A percentile compares a stretch with the other conserved stretches of the same genome.
Evolutionary conservation across 1,140 invertebrate genomes (phyloP).

Genomic region (Marisa cornuarietis): DNA sequence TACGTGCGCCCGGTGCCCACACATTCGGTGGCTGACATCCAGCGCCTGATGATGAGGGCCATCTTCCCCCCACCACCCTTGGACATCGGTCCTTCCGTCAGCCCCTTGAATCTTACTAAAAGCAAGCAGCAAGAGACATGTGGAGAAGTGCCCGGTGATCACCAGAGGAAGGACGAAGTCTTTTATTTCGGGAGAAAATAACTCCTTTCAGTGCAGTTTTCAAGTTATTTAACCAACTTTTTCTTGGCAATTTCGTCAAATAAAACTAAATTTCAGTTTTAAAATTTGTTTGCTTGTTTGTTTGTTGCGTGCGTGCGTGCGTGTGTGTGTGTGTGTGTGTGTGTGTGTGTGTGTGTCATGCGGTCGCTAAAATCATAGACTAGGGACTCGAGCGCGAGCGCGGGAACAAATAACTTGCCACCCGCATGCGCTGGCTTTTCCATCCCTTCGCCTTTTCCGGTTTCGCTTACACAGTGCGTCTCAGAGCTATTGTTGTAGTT

Average conservation of each 20-base stretch:
- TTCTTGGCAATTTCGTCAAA: neutral
- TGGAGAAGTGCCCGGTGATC: neutral
- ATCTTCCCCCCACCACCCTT: too few relatives aligned
- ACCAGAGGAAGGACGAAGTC: neutral
- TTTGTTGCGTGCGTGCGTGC: neutral
- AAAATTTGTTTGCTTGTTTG: neutral
- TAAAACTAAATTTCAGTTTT: neutral
- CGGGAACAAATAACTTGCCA: too few relatives aligned
- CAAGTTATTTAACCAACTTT: neutral
- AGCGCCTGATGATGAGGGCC: too few relatives aligned
- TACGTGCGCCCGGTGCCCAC: too few relatives aligned
- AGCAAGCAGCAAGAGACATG: neutral
- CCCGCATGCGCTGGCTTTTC: too few relatives aligned
- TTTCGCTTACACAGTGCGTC: too few relatives aligned
- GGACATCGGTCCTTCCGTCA: too few relatives aligned
- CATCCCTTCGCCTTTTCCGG: too few relatives aligned
- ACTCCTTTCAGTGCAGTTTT: neutral
- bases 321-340: slow-evolving; percentile 2
- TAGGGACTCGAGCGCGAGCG: neutral
- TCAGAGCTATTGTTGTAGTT: too few relatives aligned
- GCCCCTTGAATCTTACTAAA: neutral
- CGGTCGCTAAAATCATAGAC: neutral
- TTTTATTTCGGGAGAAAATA: neutral
- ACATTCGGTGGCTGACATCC: too few relatives aligned
- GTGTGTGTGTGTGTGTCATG: slow-evolving; percentile 1